phyloP scores from a whole-genome alignment of 2,113 vertebrate genomes.

The Scortum barcoo region DNA sequence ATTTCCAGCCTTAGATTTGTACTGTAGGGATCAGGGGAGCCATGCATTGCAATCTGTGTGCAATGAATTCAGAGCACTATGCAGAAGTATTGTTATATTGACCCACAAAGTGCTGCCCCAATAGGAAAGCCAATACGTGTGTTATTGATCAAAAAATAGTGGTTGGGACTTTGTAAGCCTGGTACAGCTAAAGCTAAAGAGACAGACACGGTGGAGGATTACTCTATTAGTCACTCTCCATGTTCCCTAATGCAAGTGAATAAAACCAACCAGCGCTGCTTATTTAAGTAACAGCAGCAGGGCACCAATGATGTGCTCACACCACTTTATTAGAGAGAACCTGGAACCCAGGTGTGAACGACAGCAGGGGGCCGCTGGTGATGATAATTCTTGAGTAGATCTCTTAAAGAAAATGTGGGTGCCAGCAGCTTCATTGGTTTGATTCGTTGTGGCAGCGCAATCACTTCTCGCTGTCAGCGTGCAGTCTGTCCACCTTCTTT shows the following conservation, averaged over 20 bases:
- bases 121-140: slow-evolving; percentile 61
- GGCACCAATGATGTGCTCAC: neutral
- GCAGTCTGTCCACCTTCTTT: neutral
- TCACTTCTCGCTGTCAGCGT: neutral
- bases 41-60: slow-evolving; percentile 9
- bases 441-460: neutral
- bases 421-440: neutral
- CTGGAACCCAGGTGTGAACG: neutral
- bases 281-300: slow-evolving; percentile 1
- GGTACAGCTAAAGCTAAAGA: slow-evolving; percentile 26
- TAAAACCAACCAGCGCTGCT: neutral
- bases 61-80: slow-evolving; percentile 61
- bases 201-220: slow-evolving; percentile 18
- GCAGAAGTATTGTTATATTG: slow-evolving; percentile 58
- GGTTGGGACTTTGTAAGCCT: slow-evolving; percentile 10
- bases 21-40: slow-evolving; percentile 41
- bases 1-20: slow-evolving; percentile 35
- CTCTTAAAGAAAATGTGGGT: no score
- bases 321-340: neutral
- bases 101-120: slow-evolving; percentile 57
- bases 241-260: slow-evolving; percentile 13
- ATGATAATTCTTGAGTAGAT: neutral
- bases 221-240: slow-evolving; percentile 18
- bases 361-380: no score
- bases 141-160: slow-evolving; percentile 68